Conservation (phyloP, 2,113 vertebrate genomes). For the Trematomus loennbergii region DNA sequence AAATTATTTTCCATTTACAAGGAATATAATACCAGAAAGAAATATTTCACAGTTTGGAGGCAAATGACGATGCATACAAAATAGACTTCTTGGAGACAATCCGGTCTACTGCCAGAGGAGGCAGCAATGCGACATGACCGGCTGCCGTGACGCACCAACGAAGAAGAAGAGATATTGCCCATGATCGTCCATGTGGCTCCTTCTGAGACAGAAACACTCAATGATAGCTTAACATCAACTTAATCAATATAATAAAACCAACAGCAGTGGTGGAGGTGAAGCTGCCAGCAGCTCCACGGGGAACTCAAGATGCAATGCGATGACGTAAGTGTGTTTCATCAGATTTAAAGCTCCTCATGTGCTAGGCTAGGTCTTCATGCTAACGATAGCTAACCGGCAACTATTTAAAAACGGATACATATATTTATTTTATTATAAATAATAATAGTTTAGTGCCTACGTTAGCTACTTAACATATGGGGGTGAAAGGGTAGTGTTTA, state of each 20-base stretch:
- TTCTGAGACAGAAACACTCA: neutral
- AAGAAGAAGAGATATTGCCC: neutral
- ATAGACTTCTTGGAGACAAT: too few relatives aligned
- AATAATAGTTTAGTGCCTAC: too few relatives aligned
- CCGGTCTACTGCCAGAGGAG: neutral
- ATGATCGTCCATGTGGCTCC: conserved; percentile 69
- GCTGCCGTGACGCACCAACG: neutral
- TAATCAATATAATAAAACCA: accelerated
- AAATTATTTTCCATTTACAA: too few relatives aligned
- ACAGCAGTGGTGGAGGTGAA: accelerated
- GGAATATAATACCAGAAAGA: too few relatives aligned
- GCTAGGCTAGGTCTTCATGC: neutral
- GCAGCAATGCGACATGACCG: neutral
- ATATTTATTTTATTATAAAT: neutral
- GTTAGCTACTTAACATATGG: accelerated
- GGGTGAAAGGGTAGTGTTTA: neutral
- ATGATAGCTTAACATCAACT: neutral
- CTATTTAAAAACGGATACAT: neutral
- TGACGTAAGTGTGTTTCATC: conserved; percentile 76
- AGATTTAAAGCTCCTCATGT: accelerated
- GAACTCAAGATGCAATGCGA: conserved; percentile 83
- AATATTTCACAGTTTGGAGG: too few relatives aligned
- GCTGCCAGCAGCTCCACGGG: neutral
- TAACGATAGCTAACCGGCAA: conserved; percentile 39
- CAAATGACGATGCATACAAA: too few relatives aligned